Evolutionary conservation across 2,888 invertebrate species (phyloP), one percentile per base, ranked within the genome.

Genomic region (Drosophila testacea): DNA sequence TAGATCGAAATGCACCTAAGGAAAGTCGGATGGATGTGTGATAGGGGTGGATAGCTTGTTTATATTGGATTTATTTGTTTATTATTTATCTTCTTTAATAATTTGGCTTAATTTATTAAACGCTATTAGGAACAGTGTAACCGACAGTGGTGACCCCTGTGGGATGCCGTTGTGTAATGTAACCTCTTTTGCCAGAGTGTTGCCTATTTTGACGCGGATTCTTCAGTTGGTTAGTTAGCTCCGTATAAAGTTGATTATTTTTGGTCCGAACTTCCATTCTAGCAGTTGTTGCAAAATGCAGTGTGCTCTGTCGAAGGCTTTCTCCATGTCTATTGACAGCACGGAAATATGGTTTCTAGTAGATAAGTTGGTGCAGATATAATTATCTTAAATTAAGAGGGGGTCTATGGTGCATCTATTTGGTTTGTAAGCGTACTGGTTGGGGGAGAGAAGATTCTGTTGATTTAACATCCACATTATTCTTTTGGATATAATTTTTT

Each of bases 401-500:
- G 59, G 48, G 10, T 48, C 48, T n/a, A 30, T 59, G 48, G 59
- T 48, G 34, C 27, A 39, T 11, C 39, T 38, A 16, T 59, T 57
- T 57, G 27, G 36, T 13, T 36, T 42, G 39, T 55, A 55, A n/a
- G 55, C 51, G 13, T 36, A 51, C 13, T 52, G 39, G 52, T 52
- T 22, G 27, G 30, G 48, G 16, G 16, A 50, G 13, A 54, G 54
- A 28, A 52, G 34, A 13, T 51, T 55, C 32, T 51, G 32, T 60
- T 48, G 48, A 48, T 22, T 41, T 11, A 48, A 38, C 10, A 47
- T 22, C 62, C 62, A 63, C 54, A 55, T 63, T 6, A 63, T 47
- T 41, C 62, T 47, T 34, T 27, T 55, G 13, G 62, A 52, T 11
- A 63, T 48, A 7, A 63, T 63, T 63, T 63, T 63, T 11, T 56